These are phyloP conservation scores for Drosophila teissieri DNA, from an alignment of 1,140 invertebrate species.

Conservation along the genomic window DNA sequence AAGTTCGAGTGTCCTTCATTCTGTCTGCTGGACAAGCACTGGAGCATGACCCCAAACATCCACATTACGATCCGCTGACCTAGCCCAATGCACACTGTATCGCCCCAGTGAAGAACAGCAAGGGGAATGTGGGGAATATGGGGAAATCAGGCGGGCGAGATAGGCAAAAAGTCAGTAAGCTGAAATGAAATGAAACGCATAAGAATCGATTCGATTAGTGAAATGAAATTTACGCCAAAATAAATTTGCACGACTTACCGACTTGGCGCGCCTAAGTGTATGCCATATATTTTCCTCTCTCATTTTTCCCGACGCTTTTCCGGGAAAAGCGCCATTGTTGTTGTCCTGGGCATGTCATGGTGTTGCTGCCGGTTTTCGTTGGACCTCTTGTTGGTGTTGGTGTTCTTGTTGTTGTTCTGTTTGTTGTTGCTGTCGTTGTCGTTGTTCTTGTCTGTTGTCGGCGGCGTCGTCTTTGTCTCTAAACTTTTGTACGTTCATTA, in stretches of 20 bases:
- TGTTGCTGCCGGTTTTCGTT: slow-evolving; percentile 57
- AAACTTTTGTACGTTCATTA: slow-evolving; percentile 83
- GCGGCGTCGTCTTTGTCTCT: slow-evolving; percentile 79
- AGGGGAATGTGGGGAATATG: neutral
- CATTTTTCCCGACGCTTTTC: slow-evolving; percentile 41
- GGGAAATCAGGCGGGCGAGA: slow-evolving; percentile 6
- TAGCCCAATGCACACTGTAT: slow-evolving; percentile 28
- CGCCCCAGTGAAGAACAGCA: slow-evolving; percentile 4
- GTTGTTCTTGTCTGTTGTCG: slow-evolving; percentile 58
- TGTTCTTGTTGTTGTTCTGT: slow-evolving; percentile 34
- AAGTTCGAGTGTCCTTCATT: slow-evolving; percentile 8
- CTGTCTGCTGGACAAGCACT: slow-evolving; percentile 15
- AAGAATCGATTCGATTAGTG: slow-evolving; percentile 81
- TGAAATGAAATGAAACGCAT: slow-evolving; percentile 78
- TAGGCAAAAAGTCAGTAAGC: slow-evolving; percentile 62
- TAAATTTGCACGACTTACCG: slow-evolving; percentile 77
- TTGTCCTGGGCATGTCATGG: slow-evolving; percentile 56
- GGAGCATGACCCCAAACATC: slow-evolving; percentile 12
- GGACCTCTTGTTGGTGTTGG: slow-evolving; percentile 48
- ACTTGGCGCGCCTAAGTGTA: slow-evolving; percentile 75
- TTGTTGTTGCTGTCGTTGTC: slow-evolving; percentile 45
- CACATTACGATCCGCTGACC: slow-evolving; percentile 9
- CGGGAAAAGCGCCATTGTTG: slow-evolving; percentile 11
- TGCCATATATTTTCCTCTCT: slow-evolving; percentile 58
- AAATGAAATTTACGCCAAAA: slow-evolving; percentile 82